phyloP scores from a whole-genome alignment of 2,797 vertebrate species.

The Furcifer pardalis region DNA sequence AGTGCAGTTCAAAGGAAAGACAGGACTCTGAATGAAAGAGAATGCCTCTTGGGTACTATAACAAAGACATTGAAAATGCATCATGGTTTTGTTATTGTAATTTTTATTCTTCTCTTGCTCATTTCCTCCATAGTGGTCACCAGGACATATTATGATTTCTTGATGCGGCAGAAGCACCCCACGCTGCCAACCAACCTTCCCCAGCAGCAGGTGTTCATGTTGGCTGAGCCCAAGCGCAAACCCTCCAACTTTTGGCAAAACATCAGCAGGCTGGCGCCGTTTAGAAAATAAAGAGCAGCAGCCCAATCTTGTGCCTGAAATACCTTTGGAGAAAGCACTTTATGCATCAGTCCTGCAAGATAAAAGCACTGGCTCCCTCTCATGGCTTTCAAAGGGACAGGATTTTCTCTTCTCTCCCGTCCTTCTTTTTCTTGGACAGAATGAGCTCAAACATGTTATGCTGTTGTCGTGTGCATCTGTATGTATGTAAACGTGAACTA shows the following conservation, averaged over 20 bases:
- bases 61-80: rapidly evolving
- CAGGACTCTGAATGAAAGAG: neutral
- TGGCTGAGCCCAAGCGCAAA: constrained; percentile 95
- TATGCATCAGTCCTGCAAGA: constrained; percentile 75
- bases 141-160: constrained; percentile 91
- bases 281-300: constrained; percentile 85
- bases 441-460: constrained; percentile 4
- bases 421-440: constrained; percentile 46
- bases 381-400: constrained; percentile 61
- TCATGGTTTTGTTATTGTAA: neutral
- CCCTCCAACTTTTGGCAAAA: constrained; percentile 97
- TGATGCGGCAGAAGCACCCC: constrained; percentile 91
- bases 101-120: rapidly evolving
- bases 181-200: constrained; percentile 84
- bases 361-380: constrained; percentile 56
- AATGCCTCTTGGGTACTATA: neutral
- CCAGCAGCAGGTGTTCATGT: constrained; percentile 93
- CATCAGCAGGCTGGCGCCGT: constrained; percentile 92
- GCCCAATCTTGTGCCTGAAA: constrained; percentile 70
- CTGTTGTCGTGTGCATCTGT: neutral
- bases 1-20: neutral
- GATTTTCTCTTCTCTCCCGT: constrained; percentile 52
- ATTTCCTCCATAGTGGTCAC: constrained; percentile 79
- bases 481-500: rapidly evolving
- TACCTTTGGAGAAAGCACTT: constrained; percentile 82